A percentile compares a stretch with the other conserved stretches of the same genome.
Conservation (phyloP, 2,888 invertebrate species). For the Polymixis flavicincta region DNA sequence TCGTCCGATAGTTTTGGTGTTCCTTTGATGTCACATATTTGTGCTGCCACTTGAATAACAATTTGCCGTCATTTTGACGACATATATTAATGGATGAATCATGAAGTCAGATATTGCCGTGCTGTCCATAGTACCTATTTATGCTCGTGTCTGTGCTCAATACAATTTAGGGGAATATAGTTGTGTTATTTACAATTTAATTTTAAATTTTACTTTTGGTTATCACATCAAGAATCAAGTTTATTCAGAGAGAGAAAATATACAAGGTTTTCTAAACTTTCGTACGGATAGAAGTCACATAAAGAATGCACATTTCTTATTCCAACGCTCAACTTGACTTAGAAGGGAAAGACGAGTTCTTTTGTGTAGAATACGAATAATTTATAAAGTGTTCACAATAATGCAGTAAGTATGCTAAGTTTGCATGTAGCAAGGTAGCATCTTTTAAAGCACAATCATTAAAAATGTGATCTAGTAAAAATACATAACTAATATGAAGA, state of each 20-base stretch:
- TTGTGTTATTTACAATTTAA: too few relatives aligned
- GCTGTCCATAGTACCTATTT: background rate
- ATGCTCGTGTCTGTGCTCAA: background rate
- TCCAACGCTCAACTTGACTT: background rate
- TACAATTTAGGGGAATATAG: background rate
- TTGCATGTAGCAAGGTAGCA: background rate
- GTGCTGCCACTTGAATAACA: background rate
- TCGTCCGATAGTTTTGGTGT: background rate
- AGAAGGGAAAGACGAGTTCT: background rate
- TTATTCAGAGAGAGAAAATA: background rate
- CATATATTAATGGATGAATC: background rate
- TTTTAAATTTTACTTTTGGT: background rate
- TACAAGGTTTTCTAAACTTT: constrained; percentile 15
- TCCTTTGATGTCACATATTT: background rate
- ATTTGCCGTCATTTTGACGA: background rate
- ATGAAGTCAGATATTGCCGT: background rate
- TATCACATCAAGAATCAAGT: background rate
- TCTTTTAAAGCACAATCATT: background rate
- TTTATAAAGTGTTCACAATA: constrained; percentile 1
- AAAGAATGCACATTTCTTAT: constrained; percentile 12
- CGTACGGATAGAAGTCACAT: background rate
- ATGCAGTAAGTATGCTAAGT: background rate
- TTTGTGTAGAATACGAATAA: background rate
- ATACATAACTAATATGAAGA: background rate
- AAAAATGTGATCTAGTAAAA: background rate